phyloP scores from a whole-genome alignment of 2,888 invertebrate genomes.

The Autographa pulchrina region DNA sequence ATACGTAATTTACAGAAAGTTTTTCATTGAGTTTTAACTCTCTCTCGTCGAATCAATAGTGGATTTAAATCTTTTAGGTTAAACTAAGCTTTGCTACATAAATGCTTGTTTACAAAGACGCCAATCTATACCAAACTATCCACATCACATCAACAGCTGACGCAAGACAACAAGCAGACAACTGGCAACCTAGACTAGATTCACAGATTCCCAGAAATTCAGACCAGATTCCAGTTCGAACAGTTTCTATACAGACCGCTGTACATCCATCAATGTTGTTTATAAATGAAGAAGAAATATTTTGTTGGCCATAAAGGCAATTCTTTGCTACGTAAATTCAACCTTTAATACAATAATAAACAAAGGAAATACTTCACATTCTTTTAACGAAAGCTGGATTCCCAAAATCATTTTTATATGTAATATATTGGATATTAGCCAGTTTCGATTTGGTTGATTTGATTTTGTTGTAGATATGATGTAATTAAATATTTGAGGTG shows the following conservation, averaged over 20 bases:
- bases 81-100: not conserved
- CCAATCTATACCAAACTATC: not conserved
- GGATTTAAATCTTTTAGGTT: not conserved
- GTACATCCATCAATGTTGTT: conserved; percentile 51
- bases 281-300: conserved; percentile 50
- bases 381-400: conserved; percentile 27
- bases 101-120: not conserved
- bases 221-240: conserved; percentile 41
- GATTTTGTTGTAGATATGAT: conserved; percentile 28
- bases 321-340: conserved; percentile 43
- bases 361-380: conserved; percentile 49
- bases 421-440: conserved; percentile 47
- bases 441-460: conserved; percentile 42
- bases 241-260: conserved; percentile 28
- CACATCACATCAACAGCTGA: conserved; percentile 7
- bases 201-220: conserved; percentile 42
- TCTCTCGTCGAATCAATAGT: not conserved
- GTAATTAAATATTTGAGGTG: conserved; percentile 27
- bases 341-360: conserved; percentile 51
- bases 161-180: conserved; percentile 36
- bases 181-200: conserved; percentile 19
- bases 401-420: conserved; percentile 47
- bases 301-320: conserved; percentile 51
- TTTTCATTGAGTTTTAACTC: too few relatives aligned
- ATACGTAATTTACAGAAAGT: too few relatives aligned